Percentiles rank a stretch among this genome's conserved stretches.
These are phyloP conservation scores for Apocrypta bakeri DNA, from an alignment of 1,140 invertebrate genomes.

Conservation along the genomic window DNA sequence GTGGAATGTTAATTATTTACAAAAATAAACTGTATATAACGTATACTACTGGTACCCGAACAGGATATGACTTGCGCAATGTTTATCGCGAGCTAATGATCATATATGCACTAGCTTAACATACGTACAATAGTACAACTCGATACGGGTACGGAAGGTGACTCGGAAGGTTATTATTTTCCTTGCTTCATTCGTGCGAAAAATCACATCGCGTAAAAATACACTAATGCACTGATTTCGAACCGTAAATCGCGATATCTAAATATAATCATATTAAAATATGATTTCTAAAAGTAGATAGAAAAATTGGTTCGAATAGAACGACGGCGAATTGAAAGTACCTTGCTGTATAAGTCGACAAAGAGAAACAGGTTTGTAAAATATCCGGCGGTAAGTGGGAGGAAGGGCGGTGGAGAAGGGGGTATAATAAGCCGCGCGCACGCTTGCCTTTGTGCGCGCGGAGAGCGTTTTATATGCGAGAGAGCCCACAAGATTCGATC, in stretches of 20 bases:
- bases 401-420: background rate
- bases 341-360: constrained; percentile 15
- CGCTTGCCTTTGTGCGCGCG: constrained; percentile 6
- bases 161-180: too few relatives aligned
- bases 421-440: constrained; percentile 16
- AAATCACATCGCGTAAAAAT: too few relatives aligned
- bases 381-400: background rate
- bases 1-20: too few relatives aligned
- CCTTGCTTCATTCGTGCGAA: too few relatives aligned
- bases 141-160: too few relatives aligned
- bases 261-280: too few relatives aligned
- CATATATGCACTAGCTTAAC: background rate
- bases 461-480: constrained; percentile 17
- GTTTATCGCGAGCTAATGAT: constrained; percentile 11
- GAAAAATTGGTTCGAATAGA: constrained; percentile 35
- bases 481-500: constrained; percentile 48
- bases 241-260: too few relatives aligned
- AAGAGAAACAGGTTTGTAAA: constrained; percentile 35
- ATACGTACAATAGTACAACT: background rate
- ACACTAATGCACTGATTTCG: too few relatives aligned
- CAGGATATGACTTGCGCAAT: constrained; percentile 15
- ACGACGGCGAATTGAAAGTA: constrained; percentile 10
- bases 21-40: background rate
- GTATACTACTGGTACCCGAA: background rate
- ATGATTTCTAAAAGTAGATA: too few relatives aligned